Percentiles rank a stretch among this genome's conserved stretches.
phyloP scores from a whole-genome alignment of 2,888 invertebrate genomes.

The Melipona beecheii region DNA sequence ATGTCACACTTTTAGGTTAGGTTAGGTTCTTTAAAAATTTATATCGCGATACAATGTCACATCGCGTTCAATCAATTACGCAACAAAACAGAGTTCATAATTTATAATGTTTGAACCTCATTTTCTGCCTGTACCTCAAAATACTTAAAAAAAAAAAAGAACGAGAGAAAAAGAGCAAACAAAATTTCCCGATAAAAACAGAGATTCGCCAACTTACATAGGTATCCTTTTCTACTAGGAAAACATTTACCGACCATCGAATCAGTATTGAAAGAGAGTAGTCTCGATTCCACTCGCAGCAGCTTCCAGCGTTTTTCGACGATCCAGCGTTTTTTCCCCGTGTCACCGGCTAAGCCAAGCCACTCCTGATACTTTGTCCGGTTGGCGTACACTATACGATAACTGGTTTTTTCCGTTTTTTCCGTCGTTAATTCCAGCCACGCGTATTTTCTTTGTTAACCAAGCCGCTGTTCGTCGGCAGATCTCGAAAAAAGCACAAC shows the following conservation, averaged over 20 bases:
- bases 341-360: slow-evolving; percentile 3
- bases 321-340: not conserved
- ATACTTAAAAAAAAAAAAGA: no score
- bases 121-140: not conserved
- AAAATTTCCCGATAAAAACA: not conserved
- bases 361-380: not conserved
- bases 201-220: no score
- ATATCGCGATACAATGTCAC: no score
- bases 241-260: slow-evolving; percentile 3
- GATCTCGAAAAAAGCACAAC: slow-evolving; percentile 41
- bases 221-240: not conserved
- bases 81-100: no score
- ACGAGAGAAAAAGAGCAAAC: not conserved
- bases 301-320: slow-evolving; percentile 1
- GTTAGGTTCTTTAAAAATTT: no score
- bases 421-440: slow-evolving; percentile 5
- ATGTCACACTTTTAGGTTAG: no score
- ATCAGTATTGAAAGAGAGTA: slow-evolving; percentile 1
- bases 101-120: not conserved
- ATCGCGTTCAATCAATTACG: no score
- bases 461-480: slow-evolving; percentile 10
- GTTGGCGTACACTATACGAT: not conserved
- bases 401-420: slow-evolving; percentile 8
- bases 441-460: slow-evolving; percentile 32
- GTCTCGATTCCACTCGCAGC: not conserved